phyloP scores from a whole-genome alignment of 2,113 vertebrate genomes.

The Misgurnus anguillicaudatus region DNA sequence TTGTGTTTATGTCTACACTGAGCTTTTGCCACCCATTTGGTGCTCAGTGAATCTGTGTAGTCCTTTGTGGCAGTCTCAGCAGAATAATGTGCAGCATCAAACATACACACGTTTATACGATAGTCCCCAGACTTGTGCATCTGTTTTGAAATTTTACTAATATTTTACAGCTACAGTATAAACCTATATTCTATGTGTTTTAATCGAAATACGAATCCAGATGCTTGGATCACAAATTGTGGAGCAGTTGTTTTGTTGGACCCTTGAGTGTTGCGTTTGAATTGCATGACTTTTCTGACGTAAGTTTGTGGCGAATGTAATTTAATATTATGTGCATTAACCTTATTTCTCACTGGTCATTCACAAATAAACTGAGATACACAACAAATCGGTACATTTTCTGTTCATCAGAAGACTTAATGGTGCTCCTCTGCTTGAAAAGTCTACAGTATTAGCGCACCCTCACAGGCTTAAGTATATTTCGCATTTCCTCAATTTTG shows the following conservation, averaged over 20 bases:
- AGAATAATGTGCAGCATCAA: slow-evolving; percentile 10
- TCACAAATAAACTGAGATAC: neutral
- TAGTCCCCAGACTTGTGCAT: slow-evolving; percentile 10
- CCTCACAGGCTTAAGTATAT: slow-evolving; percentile 7
- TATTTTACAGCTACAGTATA: neutral
- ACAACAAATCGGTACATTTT: neutral
- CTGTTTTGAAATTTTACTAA: neutral
- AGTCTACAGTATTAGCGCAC: neutral
- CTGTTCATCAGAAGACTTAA: slow-evolving; percentile 19
- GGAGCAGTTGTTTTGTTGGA: slow-evolving; percentile 59
- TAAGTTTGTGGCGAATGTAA: slow-evolving; percentile 18
- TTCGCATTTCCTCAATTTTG: neutral
- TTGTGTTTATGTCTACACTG: slow-evolving; percentile 20
- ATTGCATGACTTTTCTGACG: slow-evolving; percentile 28
- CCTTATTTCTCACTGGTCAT: neutral
- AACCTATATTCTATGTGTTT: neutral
- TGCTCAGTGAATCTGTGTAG: neutral
- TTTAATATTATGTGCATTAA: neutral
- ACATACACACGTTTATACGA: neutral
- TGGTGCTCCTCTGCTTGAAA: neutral
- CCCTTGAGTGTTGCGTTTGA: slow-evolving; percentile 32
- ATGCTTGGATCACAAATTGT: slow-evolving; percentile 37
- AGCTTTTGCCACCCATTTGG: slow-evolving; percentile 18
- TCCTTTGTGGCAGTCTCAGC: slow-evolving; percentile 20
- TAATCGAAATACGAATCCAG: slow-evolving; percentile 6